phyloP scores from a whole-genome alignment of 2,888 invertebrate genomes.

The Rotaria magnacalcarata region DNA sequence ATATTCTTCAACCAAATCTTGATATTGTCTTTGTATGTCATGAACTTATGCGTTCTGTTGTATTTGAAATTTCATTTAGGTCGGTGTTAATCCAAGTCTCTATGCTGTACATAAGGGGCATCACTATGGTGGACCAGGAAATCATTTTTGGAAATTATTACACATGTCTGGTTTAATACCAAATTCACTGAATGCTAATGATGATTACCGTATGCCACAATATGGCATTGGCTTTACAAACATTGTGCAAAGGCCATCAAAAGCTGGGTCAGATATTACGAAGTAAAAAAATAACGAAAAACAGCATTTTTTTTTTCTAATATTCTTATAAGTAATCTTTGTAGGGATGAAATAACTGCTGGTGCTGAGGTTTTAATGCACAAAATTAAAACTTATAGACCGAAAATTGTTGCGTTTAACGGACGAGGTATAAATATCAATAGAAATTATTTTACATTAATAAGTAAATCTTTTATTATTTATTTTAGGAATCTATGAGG shows the following conservation, averaged over 20 bases:
- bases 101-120: conserved; percentile 96
- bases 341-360: conserved; percentile 61
- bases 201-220: conserved; percentile 84
- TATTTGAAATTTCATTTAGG: conserved; percentile 64
- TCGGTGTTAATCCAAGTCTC: conserved; percentile 93
- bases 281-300: conserved; percentile 49
- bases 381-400: conserved; percentile 82
- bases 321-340: conserved; percentile 40
- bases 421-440: conserved; percentile 70
- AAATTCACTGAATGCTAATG: conserved; percentile 90
- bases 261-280: conserved; percentile 88
- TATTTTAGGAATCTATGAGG: conserved; percentile 74
- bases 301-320: neutral
- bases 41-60: neutral
- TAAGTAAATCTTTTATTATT: neutral
- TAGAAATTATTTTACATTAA: neutral
- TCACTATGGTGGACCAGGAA: conserved; percentile 96
- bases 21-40: conserved; percentile 84
- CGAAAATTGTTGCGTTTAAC: conserved; percentile 93
- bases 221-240: conserved; percentile 96
- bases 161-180: conserved; percentile 86
- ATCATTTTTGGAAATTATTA: conserved; percentile 96
- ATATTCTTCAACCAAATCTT: conserved; percentile 83
- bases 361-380: conserved; percentile 77
- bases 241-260: conserved; percentile 88